Conservation (phyloP, 1,140 invertebrate genomes). For the Nephotettix cincticeps region DNA sequence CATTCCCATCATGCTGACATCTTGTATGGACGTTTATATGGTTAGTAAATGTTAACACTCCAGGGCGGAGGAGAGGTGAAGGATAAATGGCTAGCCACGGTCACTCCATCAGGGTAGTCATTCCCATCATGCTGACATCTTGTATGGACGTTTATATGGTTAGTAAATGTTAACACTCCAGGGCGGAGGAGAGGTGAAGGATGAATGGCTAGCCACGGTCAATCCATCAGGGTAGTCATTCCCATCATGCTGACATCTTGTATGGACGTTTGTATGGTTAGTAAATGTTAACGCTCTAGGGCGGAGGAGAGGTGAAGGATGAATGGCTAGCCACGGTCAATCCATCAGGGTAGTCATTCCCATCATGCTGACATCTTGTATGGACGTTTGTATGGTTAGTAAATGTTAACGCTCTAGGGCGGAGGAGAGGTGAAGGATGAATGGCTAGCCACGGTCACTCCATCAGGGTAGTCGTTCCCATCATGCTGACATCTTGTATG, state of each 20-base stretch:
- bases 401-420: too few relatives aligned
- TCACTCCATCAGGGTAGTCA: slow-evolving; percentile 64
- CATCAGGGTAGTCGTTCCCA: slow-evolving; percentile 61
- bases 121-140: slow-evolving; percentile 66
- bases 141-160: too few relatives aligned
- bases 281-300: too few relatives aligned
- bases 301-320: too few relatives aligned
- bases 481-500: slow-evolving; percentile 70
- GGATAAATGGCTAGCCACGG: slow-evolving; percentile 66
- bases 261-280: too few relatives aligned
- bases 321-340: slow-evolving; percentile 67
- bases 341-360: slow-evolving; percentile 61
- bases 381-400: too few relatives aligned
- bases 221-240: slow-evolving; percentile 66
- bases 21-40: too few relatives aligned
- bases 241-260: slow-evolving; percentile 67
- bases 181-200: too few relatives aligned
- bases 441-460: slow-evolving; percentile 66
- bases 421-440: too few relatives aligned
- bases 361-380: slow-evolving; percentile 68
- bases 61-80: too few relatives aligned
- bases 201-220: slow-evolving; percentile 63
- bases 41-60: too few relatives aligned
- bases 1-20: slow-evolving; percentile 65
- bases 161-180: too few relatives aligned